Conservation (phyloP, 2,888 invertebrate species). For the Sesamia inferens region DNA sequence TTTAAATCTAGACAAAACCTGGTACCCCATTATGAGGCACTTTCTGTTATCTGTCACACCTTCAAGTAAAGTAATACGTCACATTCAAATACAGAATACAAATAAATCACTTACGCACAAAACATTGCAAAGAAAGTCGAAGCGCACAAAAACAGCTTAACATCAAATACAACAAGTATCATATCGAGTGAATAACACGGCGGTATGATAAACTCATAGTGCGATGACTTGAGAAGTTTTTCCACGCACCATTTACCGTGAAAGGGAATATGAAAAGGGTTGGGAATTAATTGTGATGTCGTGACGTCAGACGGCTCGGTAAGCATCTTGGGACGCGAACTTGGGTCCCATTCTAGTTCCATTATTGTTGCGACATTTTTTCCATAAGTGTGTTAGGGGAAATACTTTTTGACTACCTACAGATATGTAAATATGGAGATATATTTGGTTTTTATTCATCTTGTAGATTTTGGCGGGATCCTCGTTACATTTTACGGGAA, state of each 20-base stretch:
- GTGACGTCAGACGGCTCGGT: slow-evolving; percentile 72
- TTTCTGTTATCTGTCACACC: too few relatives aligned
- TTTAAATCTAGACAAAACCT: neutral
- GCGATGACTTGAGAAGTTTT: slow-evolving; percentile 74
- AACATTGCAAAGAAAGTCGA: slow-evolving; percentile 1
- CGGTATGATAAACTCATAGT: slow-evolving; percentile 62
- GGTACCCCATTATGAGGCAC: neutral
- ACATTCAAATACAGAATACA: neutral
- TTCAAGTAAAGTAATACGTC: neutral
- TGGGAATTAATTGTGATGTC: slow-evolving; percentile 80
- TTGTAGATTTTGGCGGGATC: neutral
- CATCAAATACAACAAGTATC: slow-evolving; percentile 31
- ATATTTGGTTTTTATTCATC: neutral
- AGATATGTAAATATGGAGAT: slow-evolving; percentile 3
- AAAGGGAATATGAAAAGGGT: slow-evolving; percentile 79
- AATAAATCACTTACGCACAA: neutral
- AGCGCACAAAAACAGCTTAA: slow-evolving; percentile 26
- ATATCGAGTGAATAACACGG: slow-evolving; percentile 46
- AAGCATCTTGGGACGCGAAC: slow-evolving; percentile 55
- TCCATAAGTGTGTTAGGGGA: slow-evolving; percentile 8
- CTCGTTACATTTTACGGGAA: neutral
- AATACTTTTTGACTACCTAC: slow-evolving; percentile 15
- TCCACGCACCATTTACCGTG: slow-evolving; percentile 78
- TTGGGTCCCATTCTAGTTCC: slow-evolving; percentile 46
- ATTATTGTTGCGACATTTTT: slow-evolving; percentile 49